A percentile compares a stretch with the other conserved stretches of the same genome.
phyloP scores from a whole-genome alignment of 2,113 vertebrate species.

The Vulpes ferrilata region DNA sequence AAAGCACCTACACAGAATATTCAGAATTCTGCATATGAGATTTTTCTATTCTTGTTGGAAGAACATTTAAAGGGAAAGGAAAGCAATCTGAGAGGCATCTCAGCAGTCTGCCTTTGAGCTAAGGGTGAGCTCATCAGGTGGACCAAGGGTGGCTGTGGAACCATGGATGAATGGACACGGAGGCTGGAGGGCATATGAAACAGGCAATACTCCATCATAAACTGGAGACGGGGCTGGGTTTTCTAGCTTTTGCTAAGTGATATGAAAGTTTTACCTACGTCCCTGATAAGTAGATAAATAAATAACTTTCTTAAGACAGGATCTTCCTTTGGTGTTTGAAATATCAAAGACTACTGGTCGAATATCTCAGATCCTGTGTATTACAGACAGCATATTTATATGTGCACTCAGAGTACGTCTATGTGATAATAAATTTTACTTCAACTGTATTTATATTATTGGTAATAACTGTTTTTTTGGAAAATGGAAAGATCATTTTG shows the following conservation, averaged over 20 bases:
- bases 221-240: background rate
- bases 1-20: accelerated
- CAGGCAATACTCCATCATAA: accelerated
- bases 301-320: background rate
- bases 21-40: background rate
- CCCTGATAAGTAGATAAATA: background rate
- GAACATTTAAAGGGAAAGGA: background rate
- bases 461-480: background rate
- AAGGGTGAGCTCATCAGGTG: accelerated
- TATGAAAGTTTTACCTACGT: background rate
- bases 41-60: background rate
- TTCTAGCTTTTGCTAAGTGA: background rate
- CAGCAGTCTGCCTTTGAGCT: background rate
- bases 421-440: too few relatives aligned
- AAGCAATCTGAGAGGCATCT: background rate
- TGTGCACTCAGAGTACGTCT: background rate
- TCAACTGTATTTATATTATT: background rate
- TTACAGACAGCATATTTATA: too few relatives aligned
- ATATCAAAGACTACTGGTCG: background rate
- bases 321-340: background rate
- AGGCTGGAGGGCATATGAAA: accelerated
- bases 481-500: background rate
- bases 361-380: background rate
- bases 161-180: background rate
- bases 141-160: background rate